Conservation (phyloP, 2,888 invertebrate species). For the Sisyra terminalis region DNA sequence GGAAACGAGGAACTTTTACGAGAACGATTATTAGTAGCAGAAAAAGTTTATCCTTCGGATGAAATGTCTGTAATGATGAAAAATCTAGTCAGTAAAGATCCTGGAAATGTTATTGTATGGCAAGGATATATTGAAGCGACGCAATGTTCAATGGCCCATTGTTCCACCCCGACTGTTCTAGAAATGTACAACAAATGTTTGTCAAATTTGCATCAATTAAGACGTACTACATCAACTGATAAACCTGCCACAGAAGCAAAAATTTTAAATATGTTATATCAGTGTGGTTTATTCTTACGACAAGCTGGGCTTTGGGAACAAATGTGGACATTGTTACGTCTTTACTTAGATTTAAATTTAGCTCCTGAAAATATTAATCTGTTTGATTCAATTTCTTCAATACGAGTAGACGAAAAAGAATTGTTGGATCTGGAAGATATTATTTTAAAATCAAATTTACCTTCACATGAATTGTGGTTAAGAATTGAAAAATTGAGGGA, state of each 20-base stretch:
- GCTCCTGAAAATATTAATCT: conserved; percentile 21
- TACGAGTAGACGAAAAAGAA: conserved; percentile 27
- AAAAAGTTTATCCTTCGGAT: conserved; percentile 38
- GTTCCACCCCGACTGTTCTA: conserved; percentile 38
- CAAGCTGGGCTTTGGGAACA: conserved; percentile 62
- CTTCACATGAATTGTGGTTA: conserved; percentile 56
- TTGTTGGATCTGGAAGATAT: conserved; percentile 42
- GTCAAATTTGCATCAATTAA: conserved; percentile 26
- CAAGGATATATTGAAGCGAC: conserved; percentile 32
- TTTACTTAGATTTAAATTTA: conserved; percentile 51
- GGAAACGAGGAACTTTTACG: conserved; percentile 33
- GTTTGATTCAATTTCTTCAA: conserved; percentile 17
- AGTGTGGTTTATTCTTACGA: conserved; percentile 40
- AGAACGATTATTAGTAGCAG: conserved; percentile 28
- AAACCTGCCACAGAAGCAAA: conserved; percentile 23
- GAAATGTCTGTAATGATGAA: conserved; percentile 33
- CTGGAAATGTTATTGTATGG: conserved; percentile 31
- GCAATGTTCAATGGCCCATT: conserved; percentile 42
- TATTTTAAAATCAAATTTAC: conserved; percentile 42
- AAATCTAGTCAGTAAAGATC: conserved; percentile 30
- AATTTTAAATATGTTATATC: conserved; percentile 30
- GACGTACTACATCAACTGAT: conserved; percentile 21
- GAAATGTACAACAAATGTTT: conserved; percentile 35
- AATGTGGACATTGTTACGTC: conserved; percentile 51
- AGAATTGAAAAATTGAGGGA: conserved; percentile 58